Evolutionary conservation across 1,140 invertebrate species (phyloP).

Genomic region (Camponotus vicinus): DNA sequence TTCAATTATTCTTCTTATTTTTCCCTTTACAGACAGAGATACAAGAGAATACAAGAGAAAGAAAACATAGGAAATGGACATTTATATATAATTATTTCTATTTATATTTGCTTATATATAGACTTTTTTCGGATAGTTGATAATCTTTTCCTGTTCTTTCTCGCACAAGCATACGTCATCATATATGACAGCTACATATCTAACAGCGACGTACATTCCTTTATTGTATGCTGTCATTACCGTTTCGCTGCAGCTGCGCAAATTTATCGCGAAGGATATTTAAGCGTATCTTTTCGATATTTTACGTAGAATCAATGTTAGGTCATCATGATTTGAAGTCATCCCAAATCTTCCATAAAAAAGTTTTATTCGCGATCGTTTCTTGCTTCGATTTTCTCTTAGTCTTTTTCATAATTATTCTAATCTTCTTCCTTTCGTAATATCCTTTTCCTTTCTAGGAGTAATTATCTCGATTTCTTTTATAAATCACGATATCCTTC

Average conservation of each 20-base stretch:
- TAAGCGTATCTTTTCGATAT: not conserved
- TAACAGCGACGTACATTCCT: not conserved
- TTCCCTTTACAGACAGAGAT: too few species aligned
- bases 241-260: not conserved
- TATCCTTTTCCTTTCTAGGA: too few species aligned
- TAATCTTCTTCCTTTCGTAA: not conserved
- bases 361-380: not conserved
- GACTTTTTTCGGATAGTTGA: not conserved
- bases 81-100: too few species aligned
- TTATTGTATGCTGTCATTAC: not conserved
- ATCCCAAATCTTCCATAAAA: not conserved
- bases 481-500: too few species aligned
- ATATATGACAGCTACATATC: not conserved
- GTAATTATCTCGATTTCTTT: too few species aligned
- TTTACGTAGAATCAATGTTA: too few species aligned
- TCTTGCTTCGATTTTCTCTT: not conserved
- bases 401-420: not conserved
- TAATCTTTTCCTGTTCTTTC: constrained; percentile 8
- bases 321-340: not conserved
- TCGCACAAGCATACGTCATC: not conserved
- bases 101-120: too few species aligned
- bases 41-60: too few species aligned
- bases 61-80: too few species aligned
- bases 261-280: too few species aligned
- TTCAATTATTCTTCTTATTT: too few species aligned